Conservation (phyloP, 2,113 vertebrate genomes). For the Brevimyrus niger region DNA sequence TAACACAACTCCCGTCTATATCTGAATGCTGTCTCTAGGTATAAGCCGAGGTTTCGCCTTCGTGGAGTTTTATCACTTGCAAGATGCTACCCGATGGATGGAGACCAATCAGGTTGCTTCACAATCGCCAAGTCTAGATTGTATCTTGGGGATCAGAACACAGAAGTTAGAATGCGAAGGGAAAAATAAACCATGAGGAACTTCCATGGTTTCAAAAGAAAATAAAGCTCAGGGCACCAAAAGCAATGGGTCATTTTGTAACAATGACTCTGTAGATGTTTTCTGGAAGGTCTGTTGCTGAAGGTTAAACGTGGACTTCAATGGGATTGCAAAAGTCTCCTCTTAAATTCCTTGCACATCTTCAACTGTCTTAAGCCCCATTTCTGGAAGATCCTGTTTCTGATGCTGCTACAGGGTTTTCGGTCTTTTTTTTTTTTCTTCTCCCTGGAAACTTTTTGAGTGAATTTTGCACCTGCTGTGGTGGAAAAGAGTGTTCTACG, state of each 20-base stretch:
- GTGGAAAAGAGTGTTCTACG: background rate
- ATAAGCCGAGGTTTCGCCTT: conserved; percentile 99
- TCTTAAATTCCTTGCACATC: background rate
- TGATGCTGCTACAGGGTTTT: conserved; percentile 3
- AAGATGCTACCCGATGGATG: conserved; percentile 99
- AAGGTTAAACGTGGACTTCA: background rate
- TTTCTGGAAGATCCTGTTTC: background rate
- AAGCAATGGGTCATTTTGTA: conserved; percentile 12
- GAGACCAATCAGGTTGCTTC: conserved; percentile 99
- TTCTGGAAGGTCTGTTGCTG: conserved; percentile 4
- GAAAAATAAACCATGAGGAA: conserved; percentile 8
- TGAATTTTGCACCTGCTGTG: conserved; percentile 2
- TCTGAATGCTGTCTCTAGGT: conserved; percentile 99
- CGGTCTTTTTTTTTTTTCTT: background rate
- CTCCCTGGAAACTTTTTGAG: too few relatives aligned
- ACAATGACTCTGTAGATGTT: background rate
- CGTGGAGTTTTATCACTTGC: conserved; percentile 99
- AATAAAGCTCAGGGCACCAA: background rate
- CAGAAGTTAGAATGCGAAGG: conserved; percentile 54
- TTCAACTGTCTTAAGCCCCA: background rate
- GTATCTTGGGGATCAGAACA: conserved; percentile 62
- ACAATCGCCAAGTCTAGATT: conserved; percentile 98
- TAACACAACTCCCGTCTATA: conserved; percentile 99
- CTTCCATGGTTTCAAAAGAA: conserved; percentile 10
- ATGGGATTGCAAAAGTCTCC: background rate